A percentile compares a stretch with the other conserved stretches of the same genome.
Conservation (phyloP, 2,113 vertebrate genomes). For the Lophius piscatorius region DNA sequence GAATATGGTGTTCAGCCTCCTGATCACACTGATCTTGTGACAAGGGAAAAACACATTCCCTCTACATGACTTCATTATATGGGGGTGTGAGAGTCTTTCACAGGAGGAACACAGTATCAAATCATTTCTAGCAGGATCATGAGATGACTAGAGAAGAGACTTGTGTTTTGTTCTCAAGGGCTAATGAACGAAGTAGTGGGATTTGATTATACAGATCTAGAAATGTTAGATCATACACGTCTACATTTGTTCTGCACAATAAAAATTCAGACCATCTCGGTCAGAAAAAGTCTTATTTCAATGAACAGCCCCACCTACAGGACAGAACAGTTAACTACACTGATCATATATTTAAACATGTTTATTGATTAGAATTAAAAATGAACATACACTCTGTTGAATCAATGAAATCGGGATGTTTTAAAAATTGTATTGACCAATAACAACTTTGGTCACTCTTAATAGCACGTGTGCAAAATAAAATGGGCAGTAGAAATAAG, state of each 20-base stretch:
- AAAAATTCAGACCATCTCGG: neutral
- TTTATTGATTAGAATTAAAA: slow-evolving; percentile 28
- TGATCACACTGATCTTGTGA: slow-evolving; percentile 61
- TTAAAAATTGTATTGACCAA: neutral
- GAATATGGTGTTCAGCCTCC: slow-evolving; percentile 43
- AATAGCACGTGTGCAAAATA: no score
- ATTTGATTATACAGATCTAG: neutral
- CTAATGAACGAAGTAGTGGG: no score
- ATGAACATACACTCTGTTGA: neutral
- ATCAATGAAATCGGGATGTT: neutral
- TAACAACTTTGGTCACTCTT: neutral
- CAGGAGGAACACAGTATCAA: slow-evolving; percentile 41
- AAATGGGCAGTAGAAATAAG: no score
- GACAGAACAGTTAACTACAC: slow-evolving; percentile 8
- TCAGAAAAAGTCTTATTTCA: neutral
- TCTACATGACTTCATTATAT: slow-evolving; percentile 36
- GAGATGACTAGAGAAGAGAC: slow-evolving; percentile 34
- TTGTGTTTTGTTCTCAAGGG: neutral
- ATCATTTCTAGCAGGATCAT: slow-evolving; percentile 48
- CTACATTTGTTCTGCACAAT: neutral
- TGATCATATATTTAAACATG: neutral
- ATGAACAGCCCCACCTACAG: slow-evolving; percentile 47
- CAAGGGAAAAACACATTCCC: slow-evolving; percentile 52
- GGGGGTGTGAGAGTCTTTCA: slow-evolving; percentile 39
- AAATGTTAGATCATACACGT: no score